Evolutionary conservation across 2,797 vertebrate genomes (phyloP).

Genomic region (Amphiprion clarkii): DNA sequence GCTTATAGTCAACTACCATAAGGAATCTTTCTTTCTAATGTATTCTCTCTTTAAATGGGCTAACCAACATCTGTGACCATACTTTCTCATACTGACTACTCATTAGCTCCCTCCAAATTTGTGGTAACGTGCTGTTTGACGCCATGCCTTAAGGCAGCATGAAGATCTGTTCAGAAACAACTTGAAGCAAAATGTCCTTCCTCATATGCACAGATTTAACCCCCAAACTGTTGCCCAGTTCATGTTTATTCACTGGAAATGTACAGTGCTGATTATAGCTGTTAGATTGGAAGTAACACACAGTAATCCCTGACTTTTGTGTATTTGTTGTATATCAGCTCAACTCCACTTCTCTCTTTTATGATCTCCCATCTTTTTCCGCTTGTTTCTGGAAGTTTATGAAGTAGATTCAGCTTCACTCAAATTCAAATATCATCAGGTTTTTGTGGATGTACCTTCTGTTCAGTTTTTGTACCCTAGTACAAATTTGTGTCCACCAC

Average conservation of each 20-base stretch:
- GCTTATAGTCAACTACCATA: neutral
- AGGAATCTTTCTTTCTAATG: neutral
- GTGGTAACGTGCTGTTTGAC: neutral
- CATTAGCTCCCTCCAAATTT: neutral
- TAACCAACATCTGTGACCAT: too few relatives aligned
- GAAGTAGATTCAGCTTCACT: too few relatives aligned
- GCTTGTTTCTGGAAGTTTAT: too few relatives aligned
- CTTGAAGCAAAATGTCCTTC: neutral
- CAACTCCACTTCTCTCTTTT: neutral
- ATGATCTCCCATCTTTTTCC: neutral
- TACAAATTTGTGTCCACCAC: neutral
- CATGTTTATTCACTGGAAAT: too few relatives aligned
- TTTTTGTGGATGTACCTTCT: neutral
- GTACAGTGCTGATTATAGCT: too few relatives aligned
- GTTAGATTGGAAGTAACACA: too few relatives aligned
- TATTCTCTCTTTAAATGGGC: too few relatives aligned
- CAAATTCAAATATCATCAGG: too few relatives aligned
- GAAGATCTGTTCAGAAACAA: neutral
- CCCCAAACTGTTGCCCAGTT: neutral
- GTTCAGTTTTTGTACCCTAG: neutral
- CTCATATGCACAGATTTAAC: neutral
- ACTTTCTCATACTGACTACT: neutral
- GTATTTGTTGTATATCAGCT: neutral
- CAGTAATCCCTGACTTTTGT: too few relatives aligned
- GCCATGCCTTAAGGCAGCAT: neutral